phyloP scores from a whole-genome alignment of 35 echinoderm and acorn worm species.

The Acanthaster planci region DNA sequence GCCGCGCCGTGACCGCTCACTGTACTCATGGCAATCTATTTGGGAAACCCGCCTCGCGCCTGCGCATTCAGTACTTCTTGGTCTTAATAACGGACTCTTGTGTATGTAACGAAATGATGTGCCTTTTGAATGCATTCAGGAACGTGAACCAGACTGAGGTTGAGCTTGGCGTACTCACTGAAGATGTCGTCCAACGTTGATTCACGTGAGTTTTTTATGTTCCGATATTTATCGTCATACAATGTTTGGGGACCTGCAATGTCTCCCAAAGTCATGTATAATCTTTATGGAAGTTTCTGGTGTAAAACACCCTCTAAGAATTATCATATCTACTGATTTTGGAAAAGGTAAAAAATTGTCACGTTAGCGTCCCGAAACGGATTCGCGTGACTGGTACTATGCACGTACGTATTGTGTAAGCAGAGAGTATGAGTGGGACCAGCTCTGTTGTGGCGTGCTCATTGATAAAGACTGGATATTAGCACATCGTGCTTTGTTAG shows the following conservation, averaged over 20 bases:
- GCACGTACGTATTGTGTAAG: too few relatives aligned
- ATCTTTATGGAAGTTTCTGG: too few relatives aligned
- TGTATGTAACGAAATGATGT: neutral
- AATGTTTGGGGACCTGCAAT: neutral
- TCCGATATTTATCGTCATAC: neutral
- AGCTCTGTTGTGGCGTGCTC: too few relatives aligned
- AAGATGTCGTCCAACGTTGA: slow-evolving; percentile 16
- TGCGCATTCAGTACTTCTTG: neutral
- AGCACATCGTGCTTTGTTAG: too few relatives aligned
- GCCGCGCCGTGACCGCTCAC: neutral
- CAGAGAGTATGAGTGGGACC: too few relatives aligned
- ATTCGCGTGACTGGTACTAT: too few relatives aligned
- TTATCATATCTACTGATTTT: too few relatives aligned
- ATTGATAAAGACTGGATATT: too few relatives aligned
- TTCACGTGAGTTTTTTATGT: neutral
- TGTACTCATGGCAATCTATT: neutral
- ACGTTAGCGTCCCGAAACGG: too few relatives aligned
- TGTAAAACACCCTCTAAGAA: too few relatives aligned
- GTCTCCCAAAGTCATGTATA: neutral
- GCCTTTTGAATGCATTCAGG: too few relatives aligned
- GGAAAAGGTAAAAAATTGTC: too few relatives aligned
- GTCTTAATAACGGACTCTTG: neutral
- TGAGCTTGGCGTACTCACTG: neutral
- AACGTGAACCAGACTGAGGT: neutral
- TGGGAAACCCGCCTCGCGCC: slow-evolving; percentile 25